Base-by-base conservation (phyloP, 2,888 invertebrate genomes). In the Strigamia transsilvanica region DNA sequence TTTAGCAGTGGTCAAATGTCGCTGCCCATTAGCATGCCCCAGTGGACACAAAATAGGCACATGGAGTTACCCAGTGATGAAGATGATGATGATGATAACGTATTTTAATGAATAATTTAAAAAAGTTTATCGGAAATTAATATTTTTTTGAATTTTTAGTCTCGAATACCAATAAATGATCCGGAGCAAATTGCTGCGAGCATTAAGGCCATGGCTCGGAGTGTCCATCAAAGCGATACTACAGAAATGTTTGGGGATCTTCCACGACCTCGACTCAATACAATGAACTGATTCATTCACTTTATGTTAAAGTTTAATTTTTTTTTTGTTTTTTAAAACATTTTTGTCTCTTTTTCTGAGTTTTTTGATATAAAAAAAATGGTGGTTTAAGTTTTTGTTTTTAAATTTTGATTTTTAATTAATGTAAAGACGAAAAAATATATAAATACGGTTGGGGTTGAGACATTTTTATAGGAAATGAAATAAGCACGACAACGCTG, bases 191-290 rank as follows among this genome's bases (percentile, higher is more conserved):
- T 97, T 87, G 95, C 95, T 84, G 96, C 95, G 73, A 95, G 94
- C 87, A 96, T 97, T 87, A 94, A 94, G 88, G 96, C 96, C n/a
- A 89, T 97, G 86, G 96, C 96, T 23, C 93, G 93, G 86, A 96
- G 96, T 85, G 94, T 96, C 83, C 94, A 94, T 89, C 79, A 46
- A 2, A 95, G 94, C 83, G 95, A 96, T 88, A 90, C 92, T 32
- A 86, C 87, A 32, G 87, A 88, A 84, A 93, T 94, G 85, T 96
- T 95, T 89, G 94, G 94, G 23, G 97, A 96, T 87, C 89, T 96
- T 87, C 97, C 97, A 73, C 91, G 93, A 84, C 94, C 95, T 84
- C 92, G 95, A 86, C 82, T 85, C 41, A 85, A 83, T 42, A 83
- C 83, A 12, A 13, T 83, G 66, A 81, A 83, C 66, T 83, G 61